Percentiles rank a stretch among this genome's conserved stretches.
These are phyloP conservation scores for Diprion similis DNA, from an alignment of 1,140 invertebrate genomes.

Conservation along the genomic window DNA sequence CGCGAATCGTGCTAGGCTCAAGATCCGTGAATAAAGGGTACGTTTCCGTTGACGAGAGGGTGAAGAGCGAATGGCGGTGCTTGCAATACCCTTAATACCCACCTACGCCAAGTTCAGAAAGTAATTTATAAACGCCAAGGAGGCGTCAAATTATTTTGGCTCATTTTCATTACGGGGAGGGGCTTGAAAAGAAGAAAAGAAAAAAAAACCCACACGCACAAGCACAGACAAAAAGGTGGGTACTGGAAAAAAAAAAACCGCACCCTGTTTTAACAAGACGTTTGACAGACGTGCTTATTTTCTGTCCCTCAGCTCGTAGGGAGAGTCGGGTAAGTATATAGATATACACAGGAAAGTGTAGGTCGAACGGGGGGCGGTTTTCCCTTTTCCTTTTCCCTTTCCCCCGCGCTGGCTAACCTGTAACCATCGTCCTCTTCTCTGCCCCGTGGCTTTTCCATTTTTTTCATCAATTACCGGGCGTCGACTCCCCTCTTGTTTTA, in stretches of 20 bases:
- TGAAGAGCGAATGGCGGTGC: no score
- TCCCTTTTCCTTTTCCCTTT: not conserved
- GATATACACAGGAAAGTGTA: not conserved
- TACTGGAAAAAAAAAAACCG: slow-evolving; percentile 20
- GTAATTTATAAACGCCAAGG: slow-evolving; percentile 17
- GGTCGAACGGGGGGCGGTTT: not conserved
- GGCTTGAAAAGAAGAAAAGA: not conserved
- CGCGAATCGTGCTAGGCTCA: no score
- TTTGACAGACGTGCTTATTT: slow-evolving; percentile 58
- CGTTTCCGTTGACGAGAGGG: no score
- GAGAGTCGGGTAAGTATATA: no score
- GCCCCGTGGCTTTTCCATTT: slow-evolving; percentile 21
- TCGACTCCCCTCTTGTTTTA: not conserved
- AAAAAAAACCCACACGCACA: no score
- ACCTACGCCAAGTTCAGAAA: not conserved
- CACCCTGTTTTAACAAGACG: slow-evolving; percentile 51
- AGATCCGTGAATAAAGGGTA: no score
- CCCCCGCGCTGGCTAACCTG: not conserved
- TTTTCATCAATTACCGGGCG: slow-evolving; percentile 12
- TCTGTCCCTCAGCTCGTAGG: slow-evolving; percentile 21
- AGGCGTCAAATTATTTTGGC: slow-evolving; percentile 43
- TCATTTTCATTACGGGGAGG: slow-evolving; percentile 43
- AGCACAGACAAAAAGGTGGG: not conserved
- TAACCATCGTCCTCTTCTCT: slow-evolving; percentile 23
- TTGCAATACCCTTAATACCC: no score